Conservation (phyloP, 2,113 vertebrate species). For the Prunella himalayana region DNA sequence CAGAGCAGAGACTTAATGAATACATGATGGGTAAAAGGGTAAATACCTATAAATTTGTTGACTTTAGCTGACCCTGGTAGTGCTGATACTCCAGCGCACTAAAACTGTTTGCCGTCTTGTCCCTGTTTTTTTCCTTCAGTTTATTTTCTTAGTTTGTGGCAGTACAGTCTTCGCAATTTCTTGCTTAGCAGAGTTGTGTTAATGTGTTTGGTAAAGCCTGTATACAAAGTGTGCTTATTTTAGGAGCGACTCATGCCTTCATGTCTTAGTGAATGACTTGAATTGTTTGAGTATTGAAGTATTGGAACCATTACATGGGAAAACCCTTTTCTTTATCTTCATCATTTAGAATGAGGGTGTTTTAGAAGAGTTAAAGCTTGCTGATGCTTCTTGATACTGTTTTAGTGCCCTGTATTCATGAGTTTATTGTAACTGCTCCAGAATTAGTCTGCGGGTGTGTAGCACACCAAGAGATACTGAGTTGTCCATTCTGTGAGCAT, state of each 20-base stretch:
- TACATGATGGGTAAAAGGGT: neutral
- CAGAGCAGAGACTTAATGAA: neutral
- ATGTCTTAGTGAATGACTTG: neutral
- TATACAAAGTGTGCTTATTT: neutral
- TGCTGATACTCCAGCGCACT: neutral
- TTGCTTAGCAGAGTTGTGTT: neutral
- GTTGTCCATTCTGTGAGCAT: neutral
- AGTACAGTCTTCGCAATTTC: neutral
- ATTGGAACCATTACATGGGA: neutral
- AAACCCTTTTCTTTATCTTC: neutral
- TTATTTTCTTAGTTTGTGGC: neutral
- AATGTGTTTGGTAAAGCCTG: neutral
- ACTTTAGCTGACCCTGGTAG: neutral
- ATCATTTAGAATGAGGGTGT: neutral
- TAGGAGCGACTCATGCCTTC: neutral
- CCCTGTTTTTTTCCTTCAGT: neutral
- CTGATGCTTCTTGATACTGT: neutral
- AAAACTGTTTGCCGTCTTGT: neutral
- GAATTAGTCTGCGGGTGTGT: accelerated
- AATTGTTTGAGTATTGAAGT: neutral
- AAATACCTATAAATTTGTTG: neutral
- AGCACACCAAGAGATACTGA: neutral
- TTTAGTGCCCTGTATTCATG: neutral
- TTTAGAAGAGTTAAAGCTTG: neutral
- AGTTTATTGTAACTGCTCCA: neutral